phyloP scores from a whole-genome alignment of 2,888 invertebrate genomes.

The Anticlea derivata region DNA sequence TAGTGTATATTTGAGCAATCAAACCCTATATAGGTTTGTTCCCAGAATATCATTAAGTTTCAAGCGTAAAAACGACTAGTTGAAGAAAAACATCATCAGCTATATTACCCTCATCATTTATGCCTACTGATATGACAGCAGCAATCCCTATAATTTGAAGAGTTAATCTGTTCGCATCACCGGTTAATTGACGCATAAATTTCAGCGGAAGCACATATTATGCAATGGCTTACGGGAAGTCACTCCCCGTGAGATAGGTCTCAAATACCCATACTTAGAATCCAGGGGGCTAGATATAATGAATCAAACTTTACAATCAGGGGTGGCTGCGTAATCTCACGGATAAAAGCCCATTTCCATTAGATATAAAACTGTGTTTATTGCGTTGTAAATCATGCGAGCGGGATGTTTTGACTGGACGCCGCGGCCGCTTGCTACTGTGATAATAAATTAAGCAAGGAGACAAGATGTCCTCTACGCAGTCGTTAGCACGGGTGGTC shows the following conservation, averaged over 20 bases:
- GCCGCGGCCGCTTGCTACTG: slow-evolving; percentile 64
- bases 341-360: slow-evolving; percentile 79
- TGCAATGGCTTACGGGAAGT: slow-evolving; percentile 30
- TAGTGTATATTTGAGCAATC: slow-evolving; percentile 4
- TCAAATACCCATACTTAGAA: slow-evolving; percentile 29
- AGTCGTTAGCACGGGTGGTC: slow-evolving; percentile 76
- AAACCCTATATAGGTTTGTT: background rate
- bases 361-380: slow-evolving; percentile 79
- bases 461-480: slow-evolving; percentile 69
- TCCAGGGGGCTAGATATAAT: slow-evolving; percentile 38
- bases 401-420: slow-evolving; percentile 79
- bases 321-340: slow-evolving; percentile 69
- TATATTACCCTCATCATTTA: slow-evolving; percentile 24
- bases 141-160: slow-evolving; percentile 27
- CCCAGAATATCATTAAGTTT: background rate
- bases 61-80: background rate
- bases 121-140: slow-evolving; percentile 19
- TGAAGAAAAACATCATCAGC: slow-evolving; percentile 12
- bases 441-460: slow-evolving; percentile 79
- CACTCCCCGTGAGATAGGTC: slow-evolving; percentile 6
- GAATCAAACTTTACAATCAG: slow-evolving; percentile 61
- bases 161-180: slow-evolving; percentile 40
- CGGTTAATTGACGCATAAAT: slow-evolving; percentile 48
- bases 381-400: slow-evolving; percentile 76
- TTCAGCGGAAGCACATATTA: slow-evolving; percentile 41